Evolutionary conservation across 2,113 vertebrate species (phyloP).

Genomic region (Calidris pugnax): DNA sequence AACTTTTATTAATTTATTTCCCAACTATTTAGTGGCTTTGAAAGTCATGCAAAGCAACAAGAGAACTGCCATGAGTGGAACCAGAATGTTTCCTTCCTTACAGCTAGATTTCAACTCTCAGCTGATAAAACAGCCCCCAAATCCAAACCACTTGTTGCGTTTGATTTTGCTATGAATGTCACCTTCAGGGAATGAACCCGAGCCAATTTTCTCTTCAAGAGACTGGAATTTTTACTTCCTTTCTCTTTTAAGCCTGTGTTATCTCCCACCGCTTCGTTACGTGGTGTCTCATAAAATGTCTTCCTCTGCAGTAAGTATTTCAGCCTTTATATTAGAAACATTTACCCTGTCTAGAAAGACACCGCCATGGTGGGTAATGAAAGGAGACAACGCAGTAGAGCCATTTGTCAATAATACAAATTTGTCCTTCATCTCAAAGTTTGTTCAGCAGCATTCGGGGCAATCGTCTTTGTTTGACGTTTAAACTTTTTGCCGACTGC

Average conservation of each 20-base stretch:
- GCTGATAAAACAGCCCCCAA: slow-evolving; percentile 58
- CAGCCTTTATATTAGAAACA: background rate
- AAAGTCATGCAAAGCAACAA: background rate
- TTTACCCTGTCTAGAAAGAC: background rate
- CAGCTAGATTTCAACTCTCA: slow-evolving; percentile 16
- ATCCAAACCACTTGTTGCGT: slow-evolving; percentile 54
- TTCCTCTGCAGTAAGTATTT: background rate
- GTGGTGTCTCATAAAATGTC: background rate
- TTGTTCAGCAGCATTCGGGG: background rate
- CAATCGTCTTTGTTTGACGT: background rate
- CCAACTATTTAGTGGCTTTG: slow-evolving; percentile 9
- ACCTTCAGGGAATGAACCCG: slow-evolving; percentile 14
- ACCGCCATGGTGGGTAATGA: background rate
- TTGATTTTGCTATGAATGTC: background rate
- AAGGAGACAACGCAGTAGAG: background rate
- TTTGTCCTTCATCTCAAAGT: background rate
- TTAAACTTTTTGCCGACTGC: background rate
- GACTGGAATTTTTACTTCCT: slow-evolving; percentile 9
- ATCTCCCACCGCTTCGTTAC: background rate
- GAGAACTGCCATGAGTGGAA: background rate
- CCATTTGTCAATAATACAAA: background rate
- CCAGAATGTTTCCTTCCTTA: slow-evolving; percentile 24
- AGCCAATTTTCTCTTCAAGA: slow-evolving; percentile 23
- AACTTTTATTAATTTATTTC: slow-evolving; percentile 19
- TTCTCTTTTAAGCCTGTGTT: slow-evolving; percentile 10